Evolutionary conservation across 2,113 vertebrate genomes (phyloP).

Genomic region (Procavia capensis): DNA sequence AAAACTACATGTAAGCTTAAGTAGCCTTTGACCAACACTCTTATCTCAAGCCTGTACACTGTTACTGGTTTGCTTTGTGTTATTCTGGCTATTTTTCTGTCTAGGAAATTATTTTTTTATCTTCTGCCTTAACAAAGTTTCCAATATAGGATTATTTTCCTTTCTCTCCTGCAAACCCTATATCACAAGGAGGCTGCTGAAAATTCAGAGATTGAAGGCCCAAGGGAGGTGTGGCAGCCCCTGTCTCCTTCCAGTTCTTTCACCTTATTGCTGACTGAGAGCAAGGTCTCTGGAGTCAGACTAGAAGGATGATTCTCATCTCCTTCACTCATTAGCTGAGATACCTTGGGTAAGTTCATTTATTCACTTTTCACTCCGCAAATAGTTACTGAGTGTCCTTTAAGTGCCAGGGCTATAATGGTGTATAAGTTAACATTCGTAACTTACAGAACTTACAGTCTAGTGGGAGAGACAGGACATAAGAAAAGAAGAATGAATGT

Average conservation of each 20-base stretch:
- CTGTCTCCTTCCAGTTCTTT: neutral
- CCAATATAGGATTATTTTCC: neutral
- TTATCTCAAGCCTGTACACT: neutral
- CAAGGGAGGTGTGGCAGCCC: neutral
- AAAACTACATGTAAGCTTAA: neutral
- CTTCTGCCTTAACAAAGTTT: slow-evolving; percentile 4
- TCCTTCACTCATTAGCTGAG: neutral
- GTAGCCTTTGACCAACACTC: neutral
- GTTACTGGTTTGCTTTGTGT: neutral
- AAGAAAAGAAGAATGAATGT: neutral
- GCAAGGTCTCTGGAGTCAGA: neutral
- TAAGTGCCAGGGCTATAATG: neutral
- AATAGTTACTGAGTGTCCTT: neutral
- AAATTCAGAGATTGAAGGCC: neutral
- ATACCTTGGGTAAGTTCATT: neutral
- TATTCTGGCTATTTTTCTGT: neutral
- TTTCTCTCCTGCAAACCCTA: neutral
- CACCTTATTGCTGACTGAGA: neutral
- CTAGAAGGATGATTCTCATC: neutral
- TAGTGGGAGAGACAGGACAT: neutral
- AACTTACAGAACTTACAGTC: neutral
- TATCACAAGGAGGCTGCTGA: neutral
- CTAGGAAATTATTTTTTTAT: slow-evolving; percentile 22
- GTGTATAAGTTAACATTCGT: neutral
- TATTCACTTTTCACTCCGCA: neutral